Percentiles rank a stretch among this genome's conserved stretches.
phyloP scores from a whole-genome alignment of 2,888 invertebrate species.

The Caenorhabditis parvicauda region DNA sequence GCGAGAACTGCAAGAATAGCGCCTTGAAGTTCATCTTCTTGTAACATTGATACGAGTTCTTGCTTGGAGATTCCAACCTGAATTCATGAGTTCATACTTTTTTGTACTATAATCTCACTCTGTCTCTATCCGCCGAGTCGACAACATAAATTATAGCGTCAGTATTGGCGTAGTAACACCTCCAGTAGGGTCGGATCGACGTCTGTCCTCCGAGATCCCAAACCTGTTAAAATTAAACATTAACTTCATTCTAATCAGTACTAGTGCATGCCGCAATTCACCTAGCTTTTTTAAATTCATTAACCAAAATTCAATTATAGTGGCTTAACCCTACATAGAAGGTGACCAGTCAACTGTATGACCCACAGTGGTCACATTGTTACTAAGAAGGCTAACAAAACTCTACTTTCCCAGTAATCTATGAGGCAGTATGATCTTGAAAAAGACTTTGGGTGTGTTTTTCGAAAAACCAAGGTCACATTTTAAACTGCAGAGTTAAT shows the following conservation, averaged over 20 bases:
- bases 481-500: not conserved
- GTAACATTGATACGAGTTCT: slow-evolving; percentile 62
- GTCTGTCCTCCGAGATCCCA: slow-evolving; percentile 99
- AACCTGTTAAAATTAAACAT: slow-evolving; percentile 69
- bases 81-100: not conserved
- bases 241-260: too few relatives aligned
- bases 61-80: slow-evolving; percentile 94
- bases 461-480: not conserved
- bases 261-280: not conserved
- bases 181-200: slow-evolving; percentile 94
- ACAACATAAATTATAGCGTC: slow-evolving; percentile 97
- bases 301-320: not conserved
- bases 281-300: not conserved
- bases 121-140: slow-evolving; percentile 95
- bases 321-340: too few relatives aligned
- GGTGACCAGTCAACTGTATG: too few relatives aligned
- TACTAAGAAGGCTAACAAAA: too few relatives aligned
- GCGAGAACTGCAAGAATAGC: slow-evolving; percentile 94
- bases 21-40: slow-evolving; percentile 83
- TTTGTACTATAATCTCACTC: slow-evolving; percentile 70
- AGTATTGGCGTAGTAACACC: slow-evolving; percentile 99
- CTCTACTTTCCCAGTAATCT: too few relatives aligned
- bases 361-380: too few relatives aligned
- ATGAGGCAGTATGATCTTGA: too few relatives aligned
- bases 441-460: too few relatives aligned